Conservation (phyloP, 2,113 vertebrate genomes). For the Noturus placidus region DNA sequence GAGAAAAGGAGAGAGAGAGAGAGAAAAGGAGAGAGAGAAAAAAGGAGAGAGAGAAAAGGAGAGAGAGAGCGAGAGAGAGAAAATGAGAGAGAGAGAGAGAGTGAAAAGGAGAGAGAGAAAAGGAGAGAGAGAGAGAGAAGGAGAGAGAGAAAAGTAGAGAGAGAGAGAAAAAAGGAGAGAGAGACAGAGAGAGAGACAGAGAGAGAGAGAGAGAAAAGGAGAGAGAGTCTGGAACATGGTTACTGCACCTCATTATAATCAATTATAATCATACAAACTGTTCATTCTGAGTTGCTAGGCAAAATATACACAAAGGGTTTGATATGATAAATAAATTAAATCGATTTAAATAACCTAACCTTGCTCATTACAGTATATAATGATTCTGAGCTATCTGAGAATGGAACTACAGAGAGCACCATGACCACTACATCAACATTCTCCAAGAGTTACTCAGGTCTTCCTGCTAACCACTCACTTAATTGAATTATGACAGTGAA, state of each 20-base stretch:
- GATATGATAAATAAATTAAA: background rate
- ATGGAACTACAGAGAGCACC: background rate
- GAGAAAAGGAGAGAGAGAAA: background rate
- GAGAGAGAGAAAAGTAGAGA: background rate
- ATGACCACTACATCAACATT: background rate
- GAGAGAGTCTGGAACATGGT: background rate
- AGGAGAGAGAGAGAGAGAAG: background rate
- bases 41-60: background rate
- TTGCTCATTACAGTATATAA: background rate
- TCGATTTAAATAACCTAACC: background rate
- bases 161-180: background rate
- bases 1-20: background rate
- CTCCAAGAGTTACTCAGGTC: background rate
- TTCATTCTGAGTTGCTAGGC: background rate
- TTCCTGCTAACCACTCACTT: background rate
- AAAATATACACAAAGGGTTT: background rate
- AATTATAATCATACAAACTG: background rate
- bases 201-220: background rate
- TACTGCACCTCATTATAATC: background rate
- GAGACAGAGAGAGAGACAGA: background rate
- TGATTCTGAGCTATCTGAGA: background rate
- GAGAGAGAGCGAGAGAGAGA: background rate
- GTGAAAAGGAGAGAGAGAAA: background rate
- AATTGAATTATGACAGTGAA: background rate
- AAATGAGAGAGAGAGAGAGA: background rate